These are phyloP conservation scores for Panurus biarmicus DNA, from an alignment of 2,113 vertebrate genomes.

Conservation along the genomic window DNA sequence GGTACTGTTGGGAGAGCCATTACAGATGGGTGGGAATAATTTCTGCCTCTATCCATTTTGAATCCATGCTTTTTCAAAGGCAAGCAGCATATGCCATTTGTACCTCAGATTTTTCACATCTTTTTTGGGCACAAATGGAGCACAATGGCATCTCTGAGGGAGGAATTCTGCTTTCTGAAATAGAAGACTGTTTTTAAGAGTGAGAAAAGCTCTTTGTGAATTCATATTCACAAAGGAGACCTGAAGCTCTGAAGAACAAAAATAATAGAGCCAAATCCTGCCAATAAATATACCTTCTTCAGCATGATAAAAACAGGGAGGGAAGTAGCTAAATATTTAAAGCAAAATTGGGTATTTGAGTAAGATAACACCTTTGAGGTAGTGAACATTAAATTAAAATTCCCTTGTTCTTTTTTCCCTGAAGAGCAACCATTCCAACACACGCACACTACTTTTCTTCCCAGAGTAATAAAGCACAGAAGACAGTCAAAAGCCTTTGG, in stretches of 20 bases:
- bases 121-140: neutral
- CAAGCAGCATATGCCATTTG: neutral
- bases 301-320: neutral
- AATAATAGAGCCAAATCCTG: neutral
- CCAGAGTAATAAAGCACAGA: neutral
- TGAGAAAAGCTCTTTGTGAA: neutral
- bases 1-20: neutral
- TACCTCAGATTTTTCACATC: neutral
- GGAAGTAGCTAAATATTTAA: neutral
- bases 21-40: neutral
- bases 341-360: neutral
- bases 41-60: neutral
- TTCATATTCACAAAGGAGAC: neutral
- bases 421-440: neutral
- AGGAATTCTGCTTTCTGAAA: slow-evolving; percentile 10
- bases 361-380: neutral
- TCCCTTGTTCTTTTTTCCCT: neutral
- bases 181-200: neutral
- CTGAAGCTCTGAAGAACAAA: neutral
- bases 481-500: neutral
- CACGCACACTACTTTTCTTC: neutral
- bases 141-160: neutral
- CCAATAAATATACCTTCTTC: neutral
- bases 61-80: neutral
- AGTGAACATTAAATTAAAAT: neutral